Evolutionary conservation across 2,113 vertebrate species (phyloP).

Genomic region (Budorcas taxicolor): DNA sequence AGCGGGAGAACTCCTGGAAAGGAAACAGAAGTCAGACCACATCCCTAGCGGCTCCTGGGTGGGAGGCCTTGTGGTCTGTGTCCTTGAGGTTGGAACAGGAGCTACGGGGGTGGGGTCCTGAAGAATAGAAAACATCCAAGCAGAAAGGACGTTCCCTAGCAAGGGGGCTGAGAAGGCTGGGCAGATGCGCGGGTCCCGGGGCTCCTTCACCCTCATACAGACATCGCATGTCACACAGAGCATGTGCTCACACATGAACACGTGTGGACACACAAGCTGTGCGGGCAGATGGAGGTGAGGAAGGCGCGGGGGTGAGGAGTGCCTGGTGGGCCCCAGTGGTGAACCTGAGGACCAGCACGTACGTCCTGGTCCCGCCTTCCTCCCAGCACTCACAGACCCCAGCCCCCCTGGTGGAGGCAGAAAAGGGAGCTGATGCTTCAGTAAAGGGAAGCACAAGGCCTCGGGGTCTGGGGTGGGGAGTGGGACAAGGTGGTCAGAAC

Average conservation of each 20-base stretch:
- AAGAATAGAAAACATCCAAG: too few relatives aligned
- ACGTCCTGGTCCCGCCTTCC: not conserved
- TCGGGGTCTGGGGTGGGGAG: not conserved
- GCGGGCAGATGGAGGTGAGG: not conserved
- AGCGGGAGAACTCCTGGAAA: conserved; percentile 93
- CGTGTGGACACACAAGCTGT: not conserved
- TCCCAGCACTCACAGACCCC: not conserved
- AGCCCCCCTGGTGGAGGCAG: too few relatives aligned
- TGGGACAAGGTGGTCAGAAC: not conserved
- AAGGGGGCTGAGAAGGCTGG: not conserved
- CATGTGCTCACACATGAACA: not conserved
- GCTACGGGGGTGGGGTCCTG: not conserved
- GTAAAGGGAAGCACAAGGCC: not conserved
- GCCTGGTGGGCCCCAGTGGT: fast-evolving
- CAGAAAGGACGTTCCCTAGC: not conserved
- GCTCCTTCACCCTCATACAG: not conserved
- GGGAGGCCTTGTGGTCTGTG: not conserved
- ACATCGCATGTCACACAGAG: not conserved
- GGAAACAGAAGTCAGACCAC: not conserved
- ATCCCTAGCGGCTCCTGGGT: not conserved
- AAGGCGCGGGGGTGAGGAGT: not conserved
- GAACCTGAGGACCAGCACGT: not conserved
- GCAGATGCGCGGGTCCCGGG: too few relatives aligned
- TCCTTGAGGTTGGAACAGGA: not conserved
- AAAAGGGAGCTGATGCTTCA: not conserved